Evolutionary conservation across 2,797 vertebrate genomes (phyloP), one percentile per base, ranked within the genome.

Genomic region (Hybognathus amarus): DNA sequence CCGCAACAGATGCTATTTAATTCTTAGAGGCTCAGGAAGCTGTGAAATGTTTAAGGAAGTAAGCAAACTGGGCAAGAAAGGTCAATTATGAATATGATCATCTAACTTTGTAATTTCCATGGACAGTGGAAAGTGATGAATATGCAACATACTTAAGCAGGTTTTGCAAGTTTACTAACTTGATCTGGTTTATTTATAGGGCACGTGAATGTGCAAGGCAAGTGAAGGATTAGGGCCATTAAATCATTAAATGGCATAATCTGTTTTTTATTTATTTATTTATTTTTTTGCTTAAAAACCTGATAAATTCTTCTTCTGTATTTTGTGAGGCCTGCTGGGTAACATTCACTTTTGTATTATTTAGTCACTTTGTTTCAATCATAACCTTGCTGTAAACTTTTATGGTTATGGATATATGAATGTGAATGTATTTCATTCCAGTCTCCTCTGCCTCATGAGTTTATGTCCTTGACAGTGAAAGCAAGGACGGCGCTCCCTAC

Each of bases 171-270:
- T 74, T 52, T 42, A 20, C 42, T 40, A 15, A 42, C 50, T 45
- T 5, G 1, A 76, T n/a, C 33, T 5, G 18, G 7, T 76, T 33
- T 69, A 76, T 85, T 76, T 76, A 69, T 81, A 45, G n/a, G 10
- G 17, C 30, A 70, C 30, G 73, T 80, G 66, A 84, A 71, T 42
- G 47, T 56, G 45, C 59, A 80, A 79, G 70, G 79, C 27, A 68
- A 80, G 74, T 79, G 42, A 52, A 22, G 64, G 68, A 77, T 81
- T 66, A 85, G 74, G 74, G 33, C 59, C n/a, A 50, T 42, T 78
- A 69, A 79, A 76, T 70, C n/a, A 50, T 42, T 78, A 69, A 79
- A 76, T 70, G 7, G 20, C 78, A 83, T 80, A 76, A 67, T 83
- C 40, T 1, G 4, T 33, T 33, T 30, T 1, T 30, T 33, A n/a